Base-by-base conservation (phyloP, 2,113 vertebrate species). In the Columba janthina region DNA sequence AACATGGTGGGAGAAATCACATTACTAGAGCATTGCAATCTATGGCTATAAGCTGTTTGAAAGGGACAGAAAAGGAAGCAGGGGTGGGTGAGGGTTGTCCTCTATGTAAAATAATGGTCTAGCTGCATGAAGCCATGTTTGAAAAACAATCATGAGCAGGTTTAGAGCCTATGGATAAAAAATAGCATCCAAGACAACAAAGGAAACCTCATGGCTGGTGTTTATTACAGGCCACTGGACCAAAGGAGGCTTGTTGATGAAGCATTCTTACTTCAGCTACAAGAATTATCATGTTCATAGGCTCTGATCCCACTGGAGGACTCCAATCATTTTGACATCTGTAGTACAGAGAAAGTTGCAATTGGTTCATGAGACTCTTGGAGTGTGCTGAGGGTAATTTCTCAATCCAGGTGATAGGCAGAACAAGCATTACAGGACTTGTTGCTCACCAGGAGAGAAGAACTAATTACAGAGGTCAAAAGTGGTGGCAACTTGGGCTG, bases 161-260 rank as follows among this genome's bases (percentile, higher is more conserved):
- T 24, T 44, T 11, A 44, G 65, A n/a, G 6, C 8, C 50, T 54
- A 9, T 51, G 26, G 5, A 16, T 66, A 19, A 54, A 61, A 29
- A 24, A 38, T 26, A 57, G 25, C 21, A 9, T 6, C 5, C 0
- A 2, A 38, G 15, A 5, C 44, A 81, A 9, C 6, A 29, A 70
- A 48, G n/a, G 10, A 36, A 71, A 44, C 18, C 44, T 19, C 44
- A 44, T 19, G 44, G 44, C 18, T 44, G 44, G 44, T 44, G 44
- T 44, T 44, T 44, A 44, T 19, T 44, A 19, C 17, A 44, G 44
- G 44, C 44, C 44, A 44, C 44, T 44, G 44, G 17, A 44, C 44
- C 44, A 44, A 44, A 44, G 44, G 44, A 18, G 12, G 44, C 18
- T 44, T 44, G 17, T 44, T 44, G 44, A 44, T 19, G 18, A 44